Percentiles rank a stretch among this genome's conserved stretches.
phyloP scores from a whole-genome alignment of 2,888 invertebrate species.

The Ennomos quercinarius region DNA sequence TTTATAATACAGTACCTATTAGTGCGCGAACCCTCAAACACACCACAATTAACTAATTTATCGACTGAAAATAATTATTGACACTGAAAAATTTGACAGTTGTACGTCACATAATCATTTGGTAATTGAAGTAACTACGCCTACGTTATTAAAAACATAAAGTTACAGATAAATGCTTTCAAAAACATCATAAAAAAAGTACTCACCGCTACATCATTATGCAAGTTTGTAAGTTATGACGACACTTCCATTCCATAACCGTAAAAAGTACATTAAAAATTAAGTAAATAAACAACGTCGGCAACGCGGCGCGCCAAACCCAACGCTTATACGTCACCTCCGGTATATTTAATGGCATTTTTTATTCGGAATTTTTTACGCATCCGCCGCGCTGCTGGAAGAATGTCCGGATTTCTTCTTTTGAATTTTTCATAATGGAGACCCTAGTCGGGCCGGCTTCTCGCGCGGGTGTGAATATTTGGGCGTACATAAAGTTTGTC shows the following conservation, averaged over 20 bases:
- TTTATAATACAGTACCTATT: too few relatives aligned
- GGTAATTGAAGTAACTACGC: too few relatives aligned
- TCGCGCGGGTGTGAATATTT: slow-evolving; percentile 47
- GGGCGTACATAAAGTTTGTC: slow-evolving; percentile 50
- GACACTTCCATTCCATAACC: slow-evolving; percentile 33
- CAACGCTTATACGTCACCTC: slow-evolving; percentile 45
- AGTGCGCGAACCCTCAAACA: too few relatives aligned
- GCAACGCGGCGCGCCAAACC: slow-evolving; percentile 32
- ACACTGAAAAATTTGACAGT: too few relatives aligned
- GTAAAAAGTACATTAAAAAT: slow-evolving; percentile 41
- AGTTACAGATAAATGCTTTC: slow-evolving; percentile 11
- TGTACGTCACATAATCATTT: too few relatives aligned
- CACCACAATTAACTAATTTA: too few relatives aligned
- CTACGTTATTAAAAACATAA: neutral
- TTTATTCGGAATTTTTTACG: slow-evolving; percentile 56
- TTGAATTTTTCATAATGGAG: slow-evolving; percentile 56
- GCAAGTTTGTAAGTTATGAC: slow-evolving; percentile 27
- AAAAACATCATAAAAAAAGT: slow-evolving; percentile 7
- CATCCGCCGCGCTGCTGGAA: slow-evolving; percentile 48
- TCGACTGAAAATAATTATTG: too few relatives aligned
- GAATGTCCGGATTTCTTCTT: slow-evolving; percentile 53
- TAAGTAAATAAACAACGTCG: slow-evolving; percentile 38
- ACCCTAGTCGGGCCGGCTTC: slow-evolving; percentile 39
- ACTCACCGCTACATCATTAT: slow-evolving; percentile 12
- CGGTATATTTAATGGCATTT: slow-evolving; percentile 57